Base-by-base conservation (phyloP, 30 jellyfish, hydroid and myxozoan species). In the Aurelia sp. region DNA sequence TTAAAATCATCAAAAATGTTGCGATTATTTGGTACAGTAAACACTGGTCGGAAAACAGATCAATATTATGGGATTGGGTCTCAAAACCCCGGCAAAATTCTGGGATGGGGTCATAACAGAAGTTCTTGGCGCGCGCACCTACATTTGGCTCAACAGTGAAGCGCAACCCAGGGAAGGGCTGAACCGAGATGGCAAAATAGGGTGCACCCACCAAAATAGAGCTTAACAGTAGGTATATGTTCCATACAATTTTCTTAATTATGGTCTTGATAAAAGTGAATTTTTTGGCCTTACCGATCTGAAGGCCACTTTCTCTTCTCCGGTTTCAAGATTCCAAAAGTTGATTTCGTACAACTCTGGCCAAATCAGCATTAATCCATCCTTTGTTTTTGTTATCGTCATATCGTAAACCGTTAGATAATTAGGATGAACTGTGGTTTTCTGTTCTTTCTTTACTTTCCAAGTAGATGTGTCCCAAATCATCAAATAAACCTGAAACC, bases 321-420 rank as follows among this genome's bases (percentile, higher is more conserved):
- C 96, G 4, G 96, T 77, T 11, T 91, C 73, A 65, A 86, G 33
- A 62, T 91, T 86, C 98, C 98, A 91, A 58, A 91, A 91, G 41
- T 66, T 75, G 27, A 91, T 86, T 61, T 91, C 96, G 17, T 41
- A 58, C 79, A 78, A 11, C 11, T 85, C 62, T 4, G 98, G 98
- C 88, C 91, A 78, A 52, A 91, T 73, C 41, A 91, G 73, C 71
- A 78, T 91, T 37, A 33, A 57, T 40, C 96, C 98, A 11, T 33
- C 58, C 57, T 48, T 51, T 21, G 73, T 19, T 47, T 59, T 70
- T 18, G 82, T 40, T 2, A 85, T 57, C 10, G 89, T 3, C 35
- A 65, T 18, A 62, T 81, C 94, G 23, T 89, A 63, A 65, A 74
- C 31, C 2, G 62, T 69, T 4, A 76, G n/a, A 62, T 73, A 17